Evolutionary conservation across 2,888 invertebrate genomes (phyloP).

Genomic region (Xanthorhoe spadicearia): DNA sequence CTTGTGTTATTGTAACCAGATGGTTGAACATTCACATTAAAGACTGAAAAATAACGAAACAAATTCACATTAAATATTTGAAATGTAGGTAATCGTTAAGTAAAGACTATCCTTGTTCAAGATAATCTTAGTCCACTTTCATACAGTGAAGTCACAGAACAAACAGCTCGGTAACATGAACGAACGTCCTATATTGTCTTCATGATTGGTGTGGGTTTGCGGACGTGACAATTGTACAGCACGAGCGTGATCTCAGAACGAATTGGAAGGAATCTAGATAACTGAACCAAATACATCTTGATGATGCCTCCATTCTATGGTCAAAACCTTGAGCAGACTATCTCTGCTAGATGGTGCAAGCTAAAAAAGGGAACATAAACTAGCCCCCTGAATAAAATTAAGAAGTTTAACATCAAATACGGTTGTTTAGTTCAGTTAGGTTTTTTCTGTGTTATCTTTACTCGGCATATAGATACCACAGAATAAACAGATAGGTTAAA

Average conservation of each 20-base stretch:
- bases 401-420: background rate
- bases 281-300: background rate
- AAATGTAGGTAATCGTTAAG: background rate
- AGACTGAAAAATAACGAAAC: too few species aligned
- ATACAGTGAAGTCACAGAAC: constrained; percentile 28
- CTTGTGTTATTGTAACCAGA: background rate
- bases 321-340: background rate
- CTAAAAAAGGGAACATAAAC: background rate
- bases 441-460: too few species aligned
- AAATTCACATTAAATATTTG: too few species aligned
- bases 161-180: constrained; percentile 22
- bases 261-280: constrained; percentile 52
- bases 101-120: background rate
- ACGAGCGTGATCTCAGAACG: constrained; percentile 67
- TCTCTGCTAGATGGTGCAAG: too few species aligned
- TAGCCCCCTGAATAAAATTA: background rate
- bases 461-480: too few species aligned
- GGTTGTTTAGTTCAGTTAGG: too few species aligned
- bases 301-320: background rate
- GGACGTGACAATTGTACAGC: constrained; percentile 74
- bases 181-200: constrained; percentile 39
- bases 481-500: too few species aligned
- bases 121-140: constrained; percentile 44
- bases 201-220: constrained; percentile 55
- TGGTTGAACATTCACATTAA: too few species aligned